phyloP scores from a whole-genome alignment of 2,888 invertebrate species.

The Nymphalis urticae region DNA sequence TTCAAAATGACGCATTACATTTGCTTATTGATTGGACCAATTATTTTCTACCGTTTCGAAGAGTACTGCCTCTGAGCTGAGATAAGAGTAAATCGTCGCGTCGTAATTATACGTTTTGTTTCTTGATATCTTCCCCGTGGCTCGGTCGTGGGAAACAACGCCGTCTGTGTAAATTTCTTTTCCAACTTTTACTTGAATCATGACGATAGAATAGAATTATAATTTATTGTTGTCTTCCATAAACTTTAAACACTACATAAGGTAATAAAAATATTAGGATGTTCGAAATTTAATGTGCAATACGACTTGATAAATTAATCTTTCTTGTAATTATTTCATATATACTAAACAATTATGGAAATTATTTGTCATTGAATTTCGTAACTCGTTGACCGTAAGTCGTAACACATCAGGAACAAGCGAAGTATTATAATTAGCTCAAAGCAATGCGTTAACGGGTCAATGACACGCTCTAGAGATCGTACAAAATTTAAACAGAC shows the following conservation, averaged over 20 bases:
- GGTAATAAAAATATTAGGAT: no score
- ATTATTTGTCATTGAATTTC: slow-evolving; percentile 20
- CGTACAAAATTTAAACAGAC: slow-evolving; percentile 56
- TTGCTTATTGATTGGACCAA: no score
- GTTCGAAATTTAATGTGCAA: no score
- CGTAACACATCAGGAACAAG: slow-evolving; percentile 56
- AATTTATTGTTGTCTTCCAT: background rate
- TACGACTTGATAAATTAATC: no score
- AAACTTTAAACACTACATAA: no score
- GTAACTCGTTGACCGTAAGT: slow-evolving; percentile 29
- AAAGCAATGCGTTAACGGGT: slow-evolving; percentile 72
- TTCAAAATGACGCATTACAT: background rate
- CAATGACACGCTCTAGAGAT: slow-evolving; percentile 68
- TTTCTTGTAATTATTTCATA: no score
- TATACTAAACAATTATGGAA: no score
- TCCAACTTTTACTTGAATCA: slow-evolving; percentile 53
- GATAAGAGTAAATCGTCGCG: slow-evolving; percentile 10
- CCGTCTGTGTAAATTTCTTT: slow-evolving; percentile 49
- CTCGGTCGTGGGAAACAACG: slow-evolving; percentile 66
- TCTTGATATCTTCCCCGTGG: slow-evolving; percentile 52
- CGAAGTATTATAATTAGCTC: slow-evolving; percentile 71
- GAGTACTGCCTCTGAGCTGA: no score
- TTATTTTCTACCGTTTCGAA: no score
- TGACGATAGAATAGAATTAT: background rate
- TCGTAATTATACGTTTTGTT: slow-evolving; percentile 17